Percentiles rank a stretch among this genome's conserved stretches.
These are phyloP conservation scores for rat (Rattus norvegicus) DNA, from an alignment of 2,113 vertebrate species.

Conservation along the genomic window GRCr8 NC_086039.1:56526501-56527000, in stretches of 20 bases:
- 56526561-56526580: background rate
- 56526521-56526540: background rate
- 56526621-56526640: background rate
- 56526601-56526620: background rate
- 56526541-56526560: background rate
- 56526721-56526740: slow-evolving; percentile 20
- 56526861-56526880: background rate
- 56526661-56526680: background rate
- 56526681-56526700: background rate
- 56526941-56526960: slow-evolving; percentile 43
- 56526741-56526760: background rate
- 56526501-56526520: background rate
- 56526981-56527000: background rate
- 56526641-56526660: slow-evolving; percentile 2
- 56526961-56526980: background rate
- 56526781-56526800: background rate
- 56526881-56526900: background rate
- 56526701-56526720: slow-evolving; percentile 44
- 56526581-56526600: background rate
- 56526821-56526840: slow-evolving; percentile 21
- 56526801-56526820: background rate
- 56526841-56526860: background rate
- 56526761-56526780: background rate
- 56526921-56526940: background rate
- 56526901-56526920: background rate